A percentile compares a stretch with the other conserved stretches of the same genome.
phyloP scores from a whole-genome alignment of 2,888 invertebrate species.

The Reticulitermes lucifugus region DNA sequence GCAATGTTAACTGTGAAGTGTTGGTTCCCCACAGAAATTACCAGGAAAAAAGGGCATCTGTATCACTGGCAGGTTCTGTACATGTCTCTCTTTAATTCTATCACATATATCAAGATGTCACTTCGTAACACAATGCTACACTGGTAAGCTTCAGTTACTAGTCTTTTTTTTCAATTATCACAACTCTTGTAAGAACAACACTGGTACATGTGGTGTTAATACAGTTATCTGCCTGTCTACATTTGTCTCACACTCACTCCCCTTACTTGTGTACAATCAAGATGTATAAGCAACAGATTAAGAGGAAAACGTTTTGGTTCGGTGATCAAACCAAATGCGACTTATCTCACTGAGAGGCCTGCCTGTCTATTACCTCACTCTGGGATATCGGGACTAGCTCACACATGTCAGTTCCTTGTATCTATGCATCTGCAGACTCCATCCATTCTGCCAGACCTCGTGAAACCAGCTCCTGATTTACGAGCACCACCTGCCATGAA shows the following conservation, averaged over 20 bases:
- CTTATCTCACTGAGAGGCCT: neutral
- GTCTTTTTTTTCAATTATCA: too few relatives aligned
- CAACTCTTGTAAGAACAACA: too few relatives aligned
- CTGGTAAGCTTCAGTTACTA: too few relatives aligned
- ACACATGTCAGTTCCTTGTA: neutral
- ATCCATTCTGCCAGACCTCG: slow-evolving; percentile 85
- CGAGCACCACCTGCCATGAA: slow-evolving; percentile 81
- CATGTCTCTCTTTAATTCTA: too few relatives aligned
- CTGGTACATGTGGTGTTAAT: too few relatives aligned
- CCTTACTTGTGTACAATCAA: too few relatives aligned
- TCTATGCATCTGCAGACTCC: slow-evolving; percentile 54
- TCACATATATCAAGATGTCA: too few relatives aligned
- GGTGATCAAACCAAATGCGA: neutral
- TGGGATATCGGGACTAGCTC: slow-evolving; percentile 25
- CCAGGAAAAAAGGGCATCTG: too few relatives aligned
- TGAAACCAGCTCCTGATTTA: slow-evolving; percentile 88
- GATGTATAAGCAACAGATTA: neutral
- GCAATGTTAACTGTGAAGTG: slow-evolving; percentile 12
- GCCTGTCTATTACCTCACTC: neutral
- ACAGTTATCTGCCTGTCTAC: too few relatives aligned
- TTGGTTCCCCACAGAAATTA: neutral
- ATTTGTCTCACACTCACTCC: too few relatives aligned
- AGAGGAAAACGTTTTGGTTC: neutral
- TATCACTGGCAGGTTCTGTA: too few relatives aligned
- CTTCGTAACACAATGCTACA: too few relatives aligned